These are phyloP conservation scores for Agapornis roseicollis DNA, from an alignment of 2,113 vertebrate species.

Conservation along the genomic window DNA sequence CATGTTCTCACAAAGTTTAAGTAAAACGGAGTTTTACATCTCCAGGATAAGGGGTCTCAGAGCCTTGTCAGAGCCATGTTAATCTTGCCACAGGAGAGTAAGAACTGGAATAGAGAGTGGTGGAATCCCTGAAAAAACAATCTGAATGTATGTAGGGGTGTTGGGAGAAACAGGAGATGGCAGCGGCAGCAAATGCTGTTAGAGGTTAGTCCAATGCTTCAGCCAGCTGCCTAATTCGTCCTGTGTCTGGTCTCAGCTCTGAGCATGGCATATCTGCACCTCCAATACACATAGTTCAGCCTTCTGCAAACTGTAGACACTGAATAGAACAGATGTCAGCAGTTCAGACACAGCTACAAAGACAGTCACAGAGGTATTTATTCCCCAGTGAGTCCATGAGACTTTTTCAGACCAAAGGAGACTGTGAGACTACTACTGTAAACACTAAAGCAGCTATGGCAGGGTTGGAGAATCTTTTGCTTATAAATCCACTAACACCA, in stretches of 20 bases:
- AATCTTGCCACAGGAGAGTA: neutral
- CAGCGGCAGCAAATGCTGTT: neutral
- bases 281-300: neutral
- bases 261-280: neutral
- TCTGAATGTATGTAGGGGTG: fast-evolving
- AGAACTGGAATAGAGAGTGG: neutral
- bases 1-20: neutral
- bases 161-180: neutral
- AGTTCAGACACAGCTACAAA: neutral
- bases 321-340: neutral
- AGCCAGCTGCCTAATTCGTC: neutral
- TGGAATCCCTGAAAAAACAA: neutral
- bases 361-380: neutral
- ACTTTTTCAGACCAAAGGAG: neutral
- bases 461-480: neutral
- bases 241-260: neutral
- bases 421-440: neutral
- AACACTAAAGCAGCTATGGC: neutral
- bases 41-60: neutral
- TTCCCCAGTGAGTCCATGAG: neutral
- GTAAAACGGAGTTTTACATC: neutral
- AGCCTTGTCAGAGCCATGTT: neutral
- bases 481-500: neutral
- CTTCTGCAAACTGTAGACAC: neutral
- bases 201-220: neutral